Evolutionary conservation across 2,113 vertebrate genomes (phyloP), one percentile per base, ranked within the genome.

Genomic region (Pteruthius melanotis): DNA sequence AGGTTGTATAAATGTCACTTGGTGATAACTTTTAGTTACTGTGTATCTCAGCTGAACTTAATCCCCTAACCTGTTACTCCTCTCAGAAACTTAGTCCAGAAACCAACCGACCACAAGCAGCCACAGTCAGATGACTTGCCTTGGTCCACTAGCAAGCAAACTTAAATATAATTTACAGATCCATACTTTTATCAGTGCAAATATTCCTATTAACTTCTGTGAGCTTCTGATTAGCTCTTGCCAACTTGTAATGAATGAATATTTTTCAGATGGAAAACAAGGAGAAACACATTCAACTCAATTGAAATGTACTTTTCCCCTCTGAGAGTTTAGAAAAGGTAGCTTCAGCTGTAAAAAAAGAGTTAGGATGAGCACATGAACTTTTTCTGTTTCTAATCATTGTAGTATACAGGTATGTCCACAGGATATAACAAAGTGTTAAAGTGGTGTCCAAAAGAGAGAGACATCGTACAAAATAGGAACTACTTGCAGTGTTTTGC

Each of bases 401-500:
- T 65, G 71, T 57, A 71, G 89, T 39, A 85, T 49, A 69, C 86
- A 96, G 93, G 91, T 96, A 95, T 69, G 71, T 56, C 87, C 26
- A n/a, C 77, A 89, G 93, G 91, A 93, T 80, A 75, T 76, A 96
- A 97, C 95, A 83, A 85, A 97, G 90, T 94, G 92, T 89, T 97
- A 96, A 94, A 68, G 65, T 72, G 82, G 57, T 96, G 40, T 68
- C 91, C 93, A 78, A 85, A 93, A 94, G 93, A 93, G 72, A 92
- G 61, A 95, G 75, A 87, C 78, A 95, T 95, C 3, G 0, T 94
- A 82, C 88, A 95, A 94, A 96, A 95, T 23, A 95, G 83, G 91
- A 96, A 78, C 49, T 89, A 94, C 95, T 95, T 96, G 79, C 91
- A 96, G 96, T 95, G 95, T 97, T 96, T 97, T 96, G 94, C 91